A percentile compares a stretch with the other conserved stretches of the same genome.
phyloP scores from a whole-genome alignment of 2,888 invertebrate genomes.

The Nezara viridula region DNA sequence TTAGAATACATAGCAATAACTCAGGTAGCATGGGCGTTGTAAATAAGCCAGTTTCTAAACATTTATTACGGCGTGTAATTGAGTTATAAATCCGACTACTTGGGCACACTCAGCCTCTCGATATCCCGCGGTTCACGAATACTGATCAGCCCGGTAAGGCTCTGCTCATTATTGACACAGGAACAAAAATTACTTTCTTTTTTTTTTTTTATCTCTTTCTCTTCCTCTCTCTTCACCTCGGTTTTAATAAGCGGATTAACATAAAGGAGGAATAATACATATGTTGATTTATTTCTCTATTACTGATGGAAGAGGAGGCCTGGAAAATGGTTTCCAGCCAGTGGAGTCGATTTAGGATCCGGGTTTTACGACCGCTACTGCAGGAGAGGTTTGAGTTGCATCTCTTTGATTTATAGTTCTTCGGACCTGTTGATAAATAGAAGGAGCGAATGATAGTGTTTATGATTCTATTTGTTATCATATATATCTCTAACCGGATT shows the following conservation, averaged over 20 bases:
- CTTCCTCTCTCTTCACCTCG: not conserved
- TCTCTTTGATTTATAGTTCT: not conserved
- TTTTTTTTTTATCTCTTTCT: not conserved
- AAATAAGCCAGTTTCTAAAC: not conserved
- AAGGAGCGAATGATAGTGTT: not conserved
- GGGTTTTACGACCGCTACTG: constrained; percentile 30
- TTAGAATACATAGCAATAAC: constrained; percentile 11
- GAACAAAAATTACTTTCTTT: not conserved
- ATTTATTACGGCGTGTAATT: not conserved
- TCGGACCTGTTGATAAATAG: not conserved
- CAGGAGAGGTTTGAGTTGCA: not conserved
- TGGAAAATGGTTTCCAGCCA: not conserved
- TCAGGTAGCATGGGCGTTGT: constrained; percentile 21
- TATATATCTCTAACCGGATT: too few species aligned
- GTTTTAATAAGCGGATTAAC: constrained; percentile 3
- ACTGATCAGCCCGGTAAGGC: not conserved
- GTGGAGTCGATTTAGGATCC: not conserved
- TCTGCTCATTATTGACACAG: constrained; percentile 18
- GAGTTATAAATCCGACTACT: constrained; percentile 22
- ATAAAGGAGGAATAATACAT: not conserved
- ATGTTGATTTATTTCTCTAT: not conserved
- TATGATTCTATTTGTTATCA: not conserved
- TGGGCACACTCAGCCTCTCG: not conserved
- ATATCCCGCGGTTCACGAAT: not conserved
- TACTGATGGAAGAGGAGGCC: not conserved